Conservation (phyloP, 2,888 invertebrate genomes). For the Ectemnius lituratus region DNA sequence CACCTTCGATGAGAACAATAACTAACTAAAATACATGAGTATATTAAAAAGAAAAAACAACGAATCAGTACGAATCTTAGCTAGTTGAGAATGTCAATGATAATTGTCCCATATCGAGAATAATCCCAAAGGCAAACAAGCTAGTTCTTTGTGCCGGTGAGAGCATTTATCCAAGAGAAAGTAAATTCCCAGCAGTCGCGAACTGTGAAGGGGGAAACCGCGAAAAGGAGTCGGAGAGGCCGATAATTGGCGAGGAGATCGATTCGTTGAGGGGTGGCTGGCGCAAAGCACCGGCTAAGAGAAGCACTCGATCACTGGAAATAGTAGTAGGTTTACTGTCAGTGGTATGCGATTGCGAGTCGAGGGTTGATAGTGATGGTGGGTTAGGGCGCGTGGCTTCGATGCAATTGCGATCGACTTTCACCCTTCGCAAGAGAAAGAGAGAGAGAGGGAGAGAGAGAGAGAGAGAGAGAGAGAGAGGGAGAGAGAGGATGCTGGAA, state of each 20-base stretch:
- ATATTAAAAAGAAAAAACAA: too few relatives aligned
- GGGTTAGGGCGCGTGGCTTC: not conserved
- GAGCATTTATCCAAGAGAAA: too few relatives aligned
- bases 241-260: conserved; percentile 30
- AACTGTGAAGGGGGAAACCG: conserved; percentile 37
- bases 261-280: conserved; percentile 21
- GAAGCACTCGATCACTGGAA: not conserved
- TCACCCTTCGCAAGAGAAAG: conserved; percentile 23
- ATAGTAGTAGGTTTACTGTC: conserved; percentile 15
- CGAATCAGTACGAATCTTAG: too few relatives aligned
- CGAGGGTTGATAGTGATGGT: too few relatives aligned
- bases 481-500: not conserved
- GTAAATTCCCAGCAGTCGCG: not conserved
- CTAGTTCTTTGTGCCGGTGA: too few relatives aligned
- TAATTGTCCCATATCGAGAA: too few relatives aligned
- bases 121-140: too few relatives aligned
- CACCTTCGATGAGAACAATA: not conserved
- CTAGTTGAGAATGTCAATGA: too few relatives aligned
- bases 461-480: too few relatives aligned
- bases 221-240: conserved; percentile 35
- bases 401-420: conserved; percentile 8
- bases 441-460: too few relatives aligned
- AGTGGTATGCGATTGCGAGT: too few relatives aligned
- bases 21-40: not conserved
- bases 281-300: conserved; percentile 17